A percentile compares a stretch with the other conserved stretches of the same genome.
Conservation (phyloP, 2,113 vertebrate genomes). For the Motacilla tschutschensis region DNA sequence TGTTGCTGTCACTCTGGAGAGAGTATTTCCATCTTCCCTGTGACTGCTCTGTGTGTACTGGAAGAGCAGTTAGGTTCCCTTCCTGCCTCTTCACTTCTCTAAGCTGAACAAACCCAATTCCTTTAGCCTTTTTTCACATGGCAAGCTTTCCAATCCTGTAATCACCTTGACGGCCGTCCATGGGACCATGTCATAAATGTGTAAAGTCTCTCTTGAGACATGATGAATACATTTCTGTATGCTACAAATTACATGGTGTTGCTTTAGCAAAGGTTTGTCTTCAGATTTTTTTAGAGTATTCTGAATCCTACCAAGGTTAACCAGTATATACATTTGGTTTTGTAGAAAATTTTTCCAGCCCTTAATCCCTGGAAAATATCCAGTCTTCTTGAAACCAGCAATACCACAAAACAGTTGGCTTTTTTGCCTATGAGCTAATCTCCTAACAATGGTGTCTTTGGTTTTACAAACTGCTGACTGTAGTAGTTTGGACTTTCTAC, state of each 20-base stretch:
- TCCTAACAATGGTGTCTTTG: constrained; percentile 42
- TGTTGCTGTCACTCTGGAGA: not conserved
- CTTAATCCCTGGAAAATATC: constrained; percentile 17
- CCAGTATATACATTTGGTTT: constrained; percentile 20
- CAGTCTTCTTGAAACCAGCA: not conserved
- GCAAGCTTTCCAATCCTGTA: not conserved
- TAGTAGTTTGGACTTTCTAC: constrained; percentile 4
- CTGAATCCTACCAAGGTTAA: not conserved
- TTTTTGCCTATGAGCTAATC: constrained; percentile 44
- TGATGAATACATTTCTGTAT: not conserved
- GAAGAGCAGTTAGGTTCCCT: not conserved
- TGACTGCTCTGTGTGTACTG: not conserved
- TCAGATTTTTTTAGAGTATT: not conserved
- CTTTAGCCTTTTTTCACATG: not conserved
- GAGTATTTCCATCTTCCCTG: not conserved
- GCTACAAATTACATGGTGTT: not conserved
- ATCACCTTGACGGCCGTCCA: not conserved
- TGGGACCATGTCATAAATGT: not conserved
- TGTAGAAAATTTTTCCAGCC: not conserved
- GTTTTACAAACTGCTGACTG: constrained; percentile 58
- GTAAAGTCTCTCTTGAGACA: not conserved
- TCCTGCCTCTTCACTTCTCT: not conserved
- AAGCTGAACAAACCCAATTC: not conserved
- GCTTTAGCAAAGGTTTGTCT: not conserved
- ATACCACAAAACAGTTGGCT: constrained; percentile 52